Conservation (phyloP, 2,797 vertebrate genomes). For the Phrynocephalus forsythii region DNA sequence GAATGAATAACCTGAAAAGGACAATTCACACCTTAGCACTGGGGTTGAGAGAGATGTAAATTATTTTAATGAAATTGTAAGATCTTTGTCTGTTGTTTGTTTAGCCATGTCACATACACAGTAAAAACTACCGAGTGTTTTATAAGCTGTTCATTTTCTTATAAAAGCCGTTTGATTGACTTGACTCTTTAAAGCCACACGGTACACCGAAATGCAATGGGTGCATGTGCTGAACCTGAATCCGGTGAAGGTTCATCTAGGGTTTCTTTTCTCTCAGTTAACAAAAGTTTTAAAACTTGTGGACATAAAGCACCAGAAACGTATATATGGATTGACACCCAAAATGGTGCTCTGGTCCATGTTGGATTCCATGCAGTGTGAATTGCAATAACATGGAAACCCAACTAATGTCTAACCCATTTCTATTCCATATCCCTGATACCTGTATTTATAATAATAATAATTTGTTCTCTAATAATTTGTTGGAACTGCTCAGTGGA, state of each 20-base stretch:
- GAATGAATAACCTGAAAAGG: slow-evolving; percentile 68
- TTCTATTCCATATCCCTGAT: neutral
- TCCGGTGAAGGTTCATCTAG: slow-evolving; percentile 37
- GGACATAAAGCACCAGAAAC: no score
- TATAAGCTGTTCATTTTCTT: slow-evolving; percentile 63
- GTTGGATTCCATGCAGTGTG: neutral
- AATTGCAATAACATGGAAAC: neutral
- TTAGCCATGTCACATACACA: slow-evolving; percentile 65
- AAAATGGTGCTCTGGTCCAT: neutral
- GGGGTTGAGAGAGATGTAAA: slow-evolving; percentile 54
- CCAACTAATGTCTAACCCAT: neutral
- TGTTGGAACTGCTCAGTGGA: no score
- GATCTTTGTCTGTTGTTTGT: slow-evolving; percentile 60
- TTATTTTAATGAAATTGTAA: slow-evolving; percentile 57
- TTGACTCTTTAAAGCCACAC: slow-evolving; percentile 33
- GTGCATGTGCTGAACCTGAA: slow-evolving; percentile 11
- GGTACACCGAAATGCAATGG: neutral
- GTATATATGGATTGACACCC: no score
- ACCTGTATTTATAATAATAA: no score
- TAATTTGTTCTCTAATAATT: no score
- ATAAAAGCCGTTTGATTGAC: slow-evolving; percentile 50
- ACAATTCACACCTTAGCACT: slow-evolving; percentile 63
- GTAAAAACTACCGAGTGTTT: slow-evolving; percentile 61
- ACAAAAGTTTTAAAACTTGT: neutral
- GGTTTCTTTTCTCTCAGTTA: neutral